Base-by-base conservation (phyloP, 64 coral and sea anemone genomes). In the Montipora cactus region DNA sequence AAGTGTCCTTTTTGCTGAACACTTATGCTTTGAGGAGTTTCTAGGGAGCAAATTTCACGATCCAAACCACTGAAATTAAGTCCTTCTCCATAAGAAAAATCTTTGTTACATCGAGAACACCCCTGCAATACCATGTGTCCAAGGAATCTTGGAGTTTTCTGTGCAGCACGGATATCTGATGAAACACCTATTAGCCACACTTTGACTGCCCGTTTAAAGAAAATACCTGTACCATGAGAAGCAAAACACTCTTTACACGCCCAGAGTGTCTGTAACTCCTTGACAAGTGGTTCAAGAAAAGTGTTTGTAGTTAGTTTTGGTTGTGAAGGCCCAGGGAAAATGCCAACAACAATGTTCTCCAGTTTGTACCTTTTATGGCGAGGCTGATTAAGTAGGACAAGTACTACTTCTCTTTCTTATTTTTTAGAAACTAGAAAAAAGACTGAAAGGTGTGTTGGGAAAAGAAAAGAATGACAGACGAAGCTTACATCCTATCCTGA, bases 41-140 rank as follows among this genome's bases (percentile, higher is more conserved):
- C 94, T 20, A 25, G 76, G 37, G 13, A 70, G 22, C 94, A 89
- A 95, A 7, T 52, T 19, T 95, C 89, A 19, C 84, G 25, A 79
- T 95, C 84, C 28, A 95, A 95, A 25, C 94, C 94, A 49, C 82
- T 55, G n/a, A 95, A 95, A 51, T 92, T 37, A 47, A 64, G 61
- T 12, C 61, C 61, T 12, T 64, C 51, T 61, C 51, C 81, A 71
- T 51, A 13, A 58, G 1, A 53, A 74, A 95, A 95, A 5, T 69
- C 20, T 62, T 73, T 68, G 12, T 94, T 88, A 7, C 92, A 94
- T 19, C 72, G 59, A 16, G 84, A 88, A 76, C 92, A 94, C 15
- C 89, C 89, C 69, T 79, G 89, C 19, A 47, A 51, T 80, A 77
- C 76, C 74, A 79, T 90, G 59, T 90, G 89, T 10, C 77, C 89